A percentile compares a stretch with the other conserved stretches of the same genome.
phyloP scores from a whole-genome alignment of 1,140 invertebrate genomes.

The Phortica variegata region DNA sequence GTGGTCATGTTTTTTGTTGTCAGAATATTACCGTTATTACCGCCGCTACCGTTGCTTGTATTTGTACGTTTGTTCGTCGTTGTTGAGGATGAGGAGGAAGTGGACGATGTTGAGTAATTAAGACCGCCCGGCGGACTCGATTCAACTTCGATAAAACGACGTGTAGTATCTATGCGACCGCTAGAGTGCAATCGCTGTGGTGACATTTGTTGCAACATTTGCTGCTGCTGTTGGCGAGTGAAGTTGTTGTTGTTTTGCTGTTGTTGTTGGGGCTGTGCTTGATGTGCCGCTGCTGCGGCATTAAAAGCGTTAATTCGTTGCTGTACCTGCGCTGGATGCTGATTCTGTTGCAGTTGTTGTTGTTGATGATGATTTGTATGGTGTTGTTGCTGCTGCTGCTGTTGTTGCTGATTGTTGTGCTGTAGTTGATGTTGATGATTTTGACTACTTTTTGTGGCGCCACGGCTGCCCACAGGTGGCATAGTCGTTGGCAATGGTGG shows the following conservation, averaged over 20 bases:
- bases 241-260: slow-evolving; percentile 35
- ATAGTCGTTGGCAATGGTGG: slow-evolving; percentile 56
- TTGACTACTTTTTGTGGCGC: slow-evolving; percentile 21
- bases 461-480: slow-evolving; percentile 47
- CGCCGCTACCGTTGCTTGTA: slow-evolving; percentile 16
- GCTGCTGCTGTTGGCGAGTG: slow-evolving; percentile 23
- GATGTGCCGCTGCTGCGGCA: slow-evolving; percentile 38
- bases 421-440: slow-evolving; percentile 11
- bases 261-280: slow-evolving; percentile 19
- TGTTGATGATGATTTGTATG: not conserved
- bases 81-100: slow-evolving; percentile 8
- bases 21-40: slow-evolving; percentile 37
- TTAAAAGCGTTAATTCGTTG: slow-evolving; percentile 53
- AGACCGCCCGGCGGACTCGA: slow-evolving; percentile 24
- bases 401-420: slow-evolving; percentile 3
- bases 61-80: slow-evolving; percentile 15
- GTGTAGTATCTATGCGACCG: slow-evolving; percentile 38
- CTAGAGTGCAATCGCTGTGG: slow-evolving; percentile 27
- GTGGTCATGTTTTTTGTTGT: slow-evolving; percentile 9
- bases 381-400: slow-evolving; percentile 28
- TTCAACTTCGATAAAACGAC: slow-evolving; percentile 50
- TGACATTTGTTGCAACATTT: slow-evolving; percentile 15
- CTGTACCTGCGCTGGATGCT: slow-evolving; percentile 45
- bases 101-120: slow-evolving; percentile 1
- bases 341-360: slow-evolving; percentile 12